Conservation (phyloP, 2,113 vertebrate genomes). For the Leucoraja erinaceus region DNA sequence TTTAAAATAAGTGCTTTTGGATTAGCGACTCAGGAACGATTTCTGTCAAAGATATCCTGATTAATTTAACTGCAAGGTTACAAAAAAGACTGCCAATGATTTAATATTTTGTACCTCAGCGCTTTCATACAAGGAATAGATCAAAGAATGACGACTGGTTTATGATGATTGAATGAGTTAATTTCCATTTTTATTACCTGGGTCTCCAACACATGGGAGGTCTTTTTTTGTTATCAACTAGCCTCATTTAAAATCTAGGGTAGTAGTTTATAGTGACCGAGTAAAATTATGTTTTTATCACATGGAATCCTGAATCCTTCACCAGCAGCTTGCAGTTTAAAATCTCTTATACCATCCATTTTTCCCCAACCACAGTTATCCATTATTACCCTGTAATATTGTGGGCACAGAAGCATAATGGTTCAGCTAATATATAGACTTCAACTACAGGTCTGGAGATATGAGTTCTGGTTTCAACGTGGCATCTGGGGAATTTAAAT, state of each 20-base stretch:
- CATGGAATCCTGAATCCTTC: background rate
- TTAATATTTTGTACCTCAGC: background rate
- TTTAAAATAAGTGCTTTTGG: conserved; percentile 13
- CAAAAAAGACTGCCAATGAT: background rate
- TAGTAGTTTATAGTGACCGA: background rate
- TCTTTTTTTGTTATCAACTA: background rate
- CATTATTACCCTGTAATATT: no score
- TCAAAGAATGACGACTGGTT: conserved; percentile 24
- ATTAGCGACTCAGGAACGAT: background rate
- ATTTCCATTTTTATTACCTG: conserved; percentile 26
- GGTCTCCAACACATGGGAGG: background rate
- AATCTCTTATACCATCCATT: background rate
- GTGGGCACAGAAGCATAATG: no score
- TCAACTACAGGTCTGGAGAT: no score
- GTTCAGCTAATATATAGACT: no score
- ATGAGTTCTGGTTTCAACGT: no score
- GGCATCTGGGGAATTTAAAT: no score
- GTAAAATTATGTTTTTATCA: background rate
- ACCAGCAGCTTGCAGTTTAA: background rate
- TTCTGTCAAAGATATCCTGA: background rate
- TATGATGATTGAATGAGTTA: background rate
- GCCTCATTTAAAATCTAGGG: background rate
- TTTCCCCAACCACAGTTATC: background rate
- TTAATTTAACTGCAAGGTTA: conserved; percentile 1
- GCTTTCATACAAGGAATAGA: background rate